These are phyloP conservation scores for Thumatha senex DNA, from an alignment of 2,888 invertebrate species.

Conservation along the genomic window DNA sequence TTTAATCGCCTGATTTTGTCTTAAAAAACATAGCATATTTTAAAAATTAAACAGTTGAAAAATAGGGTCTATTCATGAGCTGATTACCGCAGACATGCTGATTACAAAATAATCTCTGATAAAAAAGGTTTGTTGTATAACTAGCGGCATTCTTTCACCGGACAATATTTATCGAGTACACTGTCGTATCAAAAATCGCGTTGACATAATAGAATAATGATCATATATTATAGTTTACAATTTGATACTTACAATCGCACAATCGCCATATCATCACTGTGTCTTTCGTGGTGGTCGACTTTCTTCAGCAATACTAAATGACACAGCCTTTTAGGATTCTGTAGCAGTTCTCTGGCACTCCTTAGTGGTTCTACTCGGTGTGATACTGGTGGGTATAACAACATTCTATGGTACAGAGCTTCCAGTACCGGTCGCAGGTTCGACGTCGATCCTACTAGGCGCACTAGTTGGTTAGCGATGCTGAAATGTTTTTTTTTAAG, in stretches of 20 bases:
- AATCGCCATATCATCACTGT: conserved; percentile 42
- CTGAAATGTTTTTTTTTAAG: conserved; percentile 67
- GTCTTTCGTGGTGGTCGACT: conserved; percentile 78
- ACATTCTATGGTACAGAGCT: conserved; percentile 96
- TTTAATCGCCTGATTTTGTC: too few relatives aligned
- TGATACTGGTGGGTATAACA: conserved; percentile 93
- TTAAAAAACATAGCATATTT: too few relatives aligned
- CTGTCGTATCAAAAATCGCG: too few relatives aligned
- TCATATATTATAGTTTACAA: neutral
- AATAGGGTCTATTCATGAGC: too few relatives aligned
- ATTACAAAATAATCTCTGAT: too few relatives aligned
- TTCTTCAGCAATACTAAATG: conserved; percentile 89
- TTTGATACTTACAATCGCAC: conserved; percentile 26
- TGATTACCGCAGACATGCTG: too few relatives aligned
- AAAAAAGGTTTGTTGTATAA: too few relatives aligned
- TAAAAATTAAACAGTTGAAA: too few relatives aligned
- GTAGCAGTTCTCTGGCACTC: conserved; percentile 91
- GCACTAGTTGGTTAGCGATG: conserved; percentile 94
- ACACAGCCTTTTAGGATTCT: conserved; percentile 90
- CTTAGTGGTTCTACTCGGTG: conserved; percentile 93
- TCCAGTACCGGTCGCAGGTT: conserved; percentile 95
- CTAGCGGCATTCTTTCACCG: too few relatives aligned
- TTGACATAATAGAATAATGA: too few relatives aligned
- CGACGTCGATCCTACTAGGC: conserved; percentile 93
- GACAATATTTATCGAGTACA: too few relatives aligned